phyloP scores from a whole-genome alignment of 2,888 invertebrate genomes.

The Leptogaster cylindrica region DNA sequence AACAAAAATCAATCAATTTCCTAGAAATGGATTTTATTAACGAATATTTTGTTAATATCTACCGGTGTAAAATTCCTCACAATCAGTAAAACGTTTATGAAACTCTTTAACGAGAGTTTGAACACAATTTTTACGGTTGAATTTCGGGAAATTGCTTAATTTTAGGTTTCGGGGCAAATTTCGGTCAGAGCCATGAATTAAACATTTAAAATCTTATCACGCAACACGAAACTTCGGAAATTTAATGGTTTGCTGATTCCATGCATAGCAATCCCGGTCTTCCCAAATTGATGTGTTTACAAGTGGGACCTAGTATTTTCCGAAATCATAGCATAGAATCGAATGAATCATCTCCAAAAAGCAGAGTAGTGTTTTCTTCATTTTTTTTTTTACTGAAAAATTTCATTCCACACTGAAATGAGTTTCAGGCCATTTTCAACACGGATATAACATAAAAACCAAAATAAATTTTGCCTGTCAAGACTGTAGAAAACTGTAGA shows the following conservation, averaged over 20 bases:
- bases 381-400: neutral
- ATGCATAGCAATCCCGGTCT: neutral
- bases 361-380: neutral
- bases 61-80: neutral
- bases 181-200: slow-evolving; percentile 18
- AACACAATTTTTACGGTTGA: slow-evolving; percentile 6
- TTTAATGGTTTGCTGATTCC: slow-evolving; percentile 27
- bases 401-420: too few species aligned
- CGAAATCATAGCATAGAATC: slow-evolving; percentile 3
- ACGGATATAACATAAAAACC: too few species aligned
- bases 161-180: slow-evolving; percentile 1
- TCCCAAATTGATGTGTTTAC: slow-evolving; percentile 1
- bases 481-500: too few species aligned
- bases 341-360: slow-evolving; percentile 11
- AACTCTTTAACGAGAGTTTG: neutral
- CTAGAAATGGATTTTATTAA: neutral
- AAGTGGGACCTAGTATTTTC: slow-evolving; percentile 17
- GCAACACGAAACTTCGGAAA: slow-evolving; percentile 27
- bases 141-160: slow-evolving; percentile 14
- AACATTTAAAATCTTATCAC: slow-evolving; percentile 29
- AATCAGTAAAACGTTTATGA: neutral
- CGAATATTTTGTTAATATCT: neutral
- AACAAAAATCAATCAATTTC: too few species aligned
- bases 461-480: too few species aligned
- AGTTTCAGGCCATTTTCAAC: too few species aligned